A percentile compares a stretch with the other conserved stretches of the same genome.
Conservation (phyloP, 2,797 vertebrate species). For the Phalloptychus januarius region DNA sequence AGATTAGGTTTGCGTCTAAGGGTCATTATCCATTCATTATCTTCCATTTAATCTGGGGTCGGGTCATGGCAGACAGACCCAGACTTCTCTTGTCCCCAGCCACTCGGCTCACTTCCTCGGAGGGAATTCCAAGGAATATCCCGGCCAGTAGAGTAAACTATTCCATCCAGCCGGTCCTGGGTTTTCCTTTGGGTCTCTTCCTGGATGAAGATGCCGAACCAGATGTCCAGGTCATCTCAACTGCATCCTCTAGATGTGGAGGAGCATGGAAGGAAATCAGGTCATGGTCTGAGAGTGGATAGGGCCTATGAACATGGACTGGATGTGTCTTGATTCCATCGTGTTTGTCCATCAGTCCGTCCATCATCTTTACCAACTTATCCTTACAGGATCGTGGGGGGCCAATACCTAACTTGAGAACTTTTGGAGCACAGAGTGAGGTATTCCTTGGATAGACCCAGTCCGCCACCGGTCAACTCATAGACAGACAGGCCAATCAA, state of each 20-base stretch:
- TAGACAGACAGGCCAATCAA: background rate
- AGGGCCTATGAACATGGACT: background rate
- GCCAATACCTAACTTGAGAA: background rate
- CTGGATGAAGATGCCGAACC: background rate
- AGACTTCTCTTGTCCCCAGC: background rate
- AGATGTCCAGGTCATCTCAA: background rate
- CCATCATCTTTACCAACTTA: background rate
- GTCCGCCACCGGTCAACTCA: background rate
- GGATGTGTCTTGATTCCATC: background rate
- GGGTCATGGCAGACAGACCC: background rate
- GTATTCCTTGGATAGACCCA: background rate
- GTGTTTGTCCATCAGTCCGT: background rate
- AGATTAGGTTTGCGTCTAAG: background rate
- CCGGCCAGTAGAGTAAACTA: background rate
- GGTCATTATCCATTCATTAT: background rate
- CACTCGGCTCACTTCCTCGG: background rate
- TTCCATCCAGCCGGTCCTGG: background rate
- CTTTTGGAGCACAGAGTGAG: background rate
- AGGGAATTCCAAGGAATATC: background rate
- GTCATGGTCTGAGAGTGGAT: background rate
- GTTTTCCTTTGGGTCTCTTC: background rate
- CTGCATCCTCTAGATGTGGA: background rate
- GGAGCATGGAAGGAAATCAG: background rate
- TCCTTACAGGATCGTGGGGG: background rate
- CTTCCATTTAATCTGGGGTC: background rate